phyloP scores from a whole-genome alignment of 2,888 invertebrate species.

The Ophion slaviceki region DNA sequence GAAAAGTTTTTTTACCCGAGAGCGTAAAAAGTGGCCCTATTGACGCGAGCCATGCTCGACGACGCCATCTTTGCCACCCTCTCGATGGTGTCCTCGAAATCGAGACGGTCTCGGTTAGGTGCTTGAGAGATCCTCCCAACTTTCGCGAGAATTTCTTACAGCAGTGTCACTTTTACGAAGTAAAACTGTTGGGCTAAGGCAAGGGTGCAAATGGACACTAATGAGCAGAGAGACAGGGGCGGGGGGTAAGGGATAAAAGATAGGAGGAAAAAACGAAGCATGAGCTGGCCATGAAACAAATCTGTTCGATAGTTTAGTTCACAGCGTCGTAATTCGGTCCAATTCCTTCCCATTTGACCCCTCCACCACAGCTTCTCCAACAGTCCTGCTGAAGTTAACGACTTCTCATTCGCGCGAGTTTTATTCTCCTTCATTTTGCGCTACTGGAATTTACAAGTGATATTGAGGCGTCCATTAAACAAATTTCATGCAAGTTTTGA shows the following conservation, averaged over 20 bases:
- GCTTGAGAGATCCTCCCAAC: slow-evolving; percentile 18
- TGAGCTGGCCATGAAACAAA: neutral
- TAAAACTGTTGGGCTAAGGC: neutral
- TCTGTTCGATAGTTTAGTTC: slow-evolving; percentile 19
- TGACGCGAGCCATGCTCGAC: slow-evolving; percentile 51
- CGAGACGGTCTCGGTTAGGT: neutral
- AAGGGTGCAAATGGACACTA: neutral
- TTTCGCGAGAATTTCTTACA: slow-evolving; percentile 12
- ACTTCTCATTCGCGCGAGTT: slow-evolving; percentile 20
- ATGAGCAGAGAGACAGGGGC: neutral
- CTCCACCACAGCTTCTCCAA: neutral
- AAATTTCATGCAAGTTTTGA: slow-evolving; percentile 6
- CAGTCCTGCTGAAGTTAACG: slow-evolving; percentile 1
- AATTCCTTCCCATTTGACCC: neutral
- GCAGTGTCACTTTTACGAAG: slow-evolving; percentile 2
- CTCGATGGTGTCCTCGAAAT: slow-evolving; percentile 19
- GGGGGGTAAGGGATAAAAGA: neutral
- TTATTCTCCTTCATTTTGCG: slow-evolving; percentile 15
- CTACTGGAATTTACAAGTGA: neutral
- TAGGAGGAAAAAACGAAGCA: neutral
- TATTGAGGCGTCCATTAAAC: slow-evolving; percentile 3
- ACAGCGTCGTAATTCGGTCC: neutral
- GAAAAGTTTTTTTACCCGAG: slow-evolving; percentile 38
- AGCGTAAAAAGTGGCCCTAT: slow-evolving; percentile 52
- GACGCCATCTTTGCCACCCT: slow-evolving; percentile 26